phyloP scores from a whole-genome alignment of 1,140 invertebrate genomes.

The Liolophura sinensis region DNA sequence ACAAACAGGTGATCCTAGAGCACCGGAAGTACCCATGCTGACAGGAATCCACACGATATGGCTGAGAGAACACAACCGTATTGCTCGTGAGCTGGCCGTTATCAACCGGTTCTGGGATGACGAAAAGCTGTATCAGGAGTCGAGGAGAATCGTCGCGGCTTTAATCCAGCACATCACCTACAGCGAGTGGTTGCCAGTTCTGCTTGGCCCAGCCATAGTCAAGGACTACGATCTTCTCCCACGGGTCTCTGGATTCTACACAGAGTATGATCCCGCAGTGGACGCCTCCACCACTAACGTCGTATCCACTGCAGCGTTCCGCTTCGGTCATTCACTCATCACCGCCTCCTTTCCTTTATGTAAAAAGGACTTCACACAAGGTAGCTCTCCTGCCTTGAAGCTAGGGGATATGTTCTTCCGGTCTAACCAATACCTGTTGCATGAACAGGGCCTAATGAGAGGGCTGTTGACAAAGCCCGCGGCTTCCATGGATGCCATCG shows the following conservation, averaged over 20 bases:
- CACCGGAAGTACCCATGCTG: conserved; percentile 84
- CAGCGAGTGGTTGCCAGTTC: conserved; percentile 91
- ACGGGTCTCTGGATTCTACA: conserved; percentile 62
- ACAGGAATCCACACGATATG: conserved; percentile 96
- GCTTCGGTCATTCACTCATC: conserved; percentile 95
- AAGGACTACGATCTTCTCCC: conserved; percentile 10
- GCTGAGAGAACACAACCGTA: conserved; percentile 93
- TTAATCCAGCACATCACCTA: conserved; percentile 88
- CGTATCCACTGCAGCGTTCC: conserved; percentile 91
- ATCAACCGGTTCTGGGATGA: conserved; percentile 87
- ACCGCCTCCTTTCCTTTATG: conserved; percentile 45
- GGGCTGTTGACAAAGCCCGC: no score
- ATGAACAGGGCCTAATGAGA: no score
- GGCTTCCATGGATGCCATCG: conserved; percentile 68
- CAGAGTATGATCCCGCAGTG: conserved; percentile 75
- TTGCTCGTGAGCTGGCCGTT: conserved; percentile 74
- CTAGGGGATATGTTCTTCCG: no score
- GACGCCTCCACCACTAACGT: conserved; percentile 89
- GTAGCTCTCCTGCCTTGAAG: no score
- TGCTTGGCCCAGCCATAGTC: conserved; percentile 68
- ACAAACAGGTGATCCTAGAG: conserved; percentile 69
- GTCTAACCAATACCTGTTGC: no score
- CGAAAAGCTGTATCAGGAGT: conserved; percentile 65
- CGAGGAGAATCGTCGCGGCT: conserved; percentile 85
- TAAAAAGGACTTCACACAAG: no score